phyloP scores from a whole-genome alignment of 2,113 vertebrate species.

The Lota lota region DNA sequence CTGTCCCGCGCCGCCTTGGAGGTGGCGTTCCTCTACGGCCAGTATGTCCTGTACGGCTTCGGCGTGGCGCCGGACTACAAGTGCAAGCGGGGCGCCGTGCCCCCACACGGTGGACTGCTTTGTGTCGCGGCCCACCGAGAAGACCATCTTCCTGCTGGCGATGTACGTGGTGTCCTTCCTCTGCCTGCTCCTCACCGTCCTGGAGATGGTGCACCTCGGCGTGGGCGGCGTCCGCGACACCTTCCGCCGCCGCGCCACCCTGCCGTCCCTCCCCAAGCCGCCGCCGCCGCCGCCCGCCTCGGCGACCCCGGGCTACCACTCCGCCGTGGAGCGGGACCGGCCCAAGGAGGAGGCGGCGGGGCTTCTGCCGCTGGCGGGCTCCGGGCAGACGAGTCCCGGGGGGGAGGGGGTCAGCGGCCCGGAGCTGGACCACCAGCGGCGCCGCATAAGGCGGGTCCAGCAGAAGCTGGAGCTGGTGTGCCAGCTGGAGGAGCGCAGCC shows the following conservation, averaged over 20 bases:
- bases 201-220: conserved; percentile 82
- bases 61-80: conserved; percentile 80
- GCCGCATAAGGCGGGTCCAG: conserved; percentile 82
- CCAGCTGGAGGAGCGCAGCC: too few relatives aligned
- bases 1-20: conserved; percentile 79
- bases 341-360: conserved; percentile 66
- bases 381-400: conserved; percentile 49
- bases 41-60: conserved; percentile 82
- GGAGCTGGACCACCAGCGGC: conserved; percentile 75
- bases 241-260: conserved; percentile 52
- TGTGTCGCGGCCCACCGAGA: conserved; percentile 86
- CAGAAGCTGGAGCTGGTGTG: conserved; percentile 84
- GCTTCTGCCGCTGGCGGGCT: conserved; percentile 5
- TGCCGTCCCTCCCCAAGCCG: conserved; percentile 24
- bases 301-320: conserved; percentile 81
- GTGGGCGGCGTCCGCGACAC: conserved; percentile 77
- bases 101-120: conserved; percentile 87
- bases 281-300: conserved; percentile 60
- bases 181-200: conserved; percentile 81
- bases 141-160: conserved; percentile 85
- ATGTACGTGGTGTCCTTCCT: conserved; percentile 85
- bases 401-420: conserved; percentile 48
- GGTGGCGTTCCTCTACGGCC: conserved; percentile 80
- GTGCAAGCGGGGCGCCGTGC: conserved; percentile 81
- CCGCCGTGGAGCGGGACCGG: conserved; percentile 73